phyloP scores from a whole-genome alignment of 2,113 vertebrate genomes.

The Xyrauchen texanus region DNA sequence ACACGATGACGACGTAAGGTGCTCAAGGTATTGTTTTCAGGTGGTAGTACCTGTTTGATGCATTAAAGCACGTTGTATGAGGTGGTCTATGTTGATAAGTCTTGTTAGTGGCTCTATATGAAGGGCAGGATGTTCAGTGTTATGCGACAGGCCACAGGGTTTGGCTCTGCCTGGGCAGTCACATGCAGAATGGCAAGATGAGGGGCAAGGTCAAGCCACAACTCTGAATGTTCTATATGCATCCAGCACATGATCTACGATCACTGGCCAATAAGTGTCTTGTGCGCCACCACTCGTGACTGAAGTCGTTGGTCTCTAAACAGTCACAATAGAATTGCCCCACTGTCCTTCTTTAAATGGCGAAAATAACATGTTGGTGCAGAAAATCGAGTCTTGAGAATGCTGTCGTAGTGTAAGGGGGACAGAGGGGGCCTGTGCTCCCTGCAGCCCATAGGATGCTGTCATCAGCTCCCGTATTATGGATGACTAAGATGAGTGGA shows the following conservation, averaged over 20 bases:
- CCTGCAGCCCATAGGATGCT: constrained; percentile 6
- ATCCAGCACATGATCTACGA: constrained; percentile 11
- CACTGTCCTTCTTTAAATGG: constrained; percentile 3
- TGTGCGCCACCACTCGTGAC: too few relatives aligned
- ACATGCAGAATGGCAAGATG: constrained; percentile 12
- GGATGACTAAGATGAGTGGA: neutral
- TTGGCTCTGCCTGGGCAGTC: constrained; percentile 23
- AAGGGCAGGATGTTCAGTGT: constrained; percentile 24
- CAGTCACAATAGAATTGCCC: constrained; percentile 7
- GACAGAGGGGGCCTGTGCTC: constrained; percentile 7
- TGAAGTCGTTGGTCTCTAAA: too few relatives aligned
- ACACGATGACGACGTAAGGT: neutral
- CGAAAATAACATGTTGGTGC: constrained; percentile 38
- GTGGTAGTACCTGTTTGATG: neutral
- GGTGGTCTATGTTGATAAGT: neutral
- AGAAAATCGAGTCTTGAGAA: neutral
- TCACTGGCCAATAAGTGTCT: neutral
- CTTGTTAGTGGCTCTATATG: neutral
- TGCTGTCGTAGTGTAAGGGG: neutral
- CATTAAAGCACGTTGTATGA: neutral
- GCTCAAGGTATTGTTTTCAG: neutral
- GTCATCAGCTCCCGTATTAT: constrained; percentile 7
- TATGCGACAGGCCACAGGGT: constrained; percentile 12
- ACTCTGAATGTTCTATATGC: constrained; percentile 5
- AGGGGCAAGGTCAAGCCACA: constrained; percentile 19